Evolutionary conservation across 2,888 invertebrate genomes (phyloP), one percentile per base, ranked within the genome.

Genomic region (Tipula confusa): DNA sequence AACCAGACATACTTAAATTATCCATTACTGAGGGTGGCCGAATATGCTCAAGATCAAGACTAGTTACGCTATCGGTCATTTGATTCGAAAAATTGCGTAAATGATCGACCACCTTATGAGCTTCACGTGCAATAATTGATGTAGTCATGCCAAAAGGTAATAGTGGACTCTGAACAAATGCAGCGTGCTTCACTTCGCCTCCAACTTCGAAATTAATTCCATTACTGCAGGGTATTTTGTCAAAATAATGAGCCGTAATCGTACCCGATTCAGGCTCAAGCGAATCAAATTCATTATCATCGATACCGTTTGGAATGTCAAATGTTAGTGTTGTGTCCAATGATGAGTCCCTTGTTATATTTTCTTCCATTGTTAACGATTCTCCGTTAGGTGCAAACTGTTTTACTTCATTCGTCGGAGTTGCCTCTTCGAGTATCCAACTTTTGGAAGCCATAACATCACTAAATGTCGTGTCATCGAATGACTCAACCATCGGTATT

Each of bases 1-100:
- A 91, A 0, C 91, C 91, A 0, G 92, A 88, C 84, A 88, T 89
- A 85, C 91, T 93, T 6, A 94, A 87, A 85, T 94, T 94, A 64
- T 94, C 95, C 90, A 96, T 92, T 83, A 94, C 92, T 0, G 95
- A 95, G 0, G 96, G 96, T 0, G 95, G 96, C 85, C 93, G 93
- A 3, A 95, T 91, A 83, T 93, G 92, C 86, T 96, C 95, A 84
- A 96, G 89, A 86, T 95, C 95, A 7, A 95, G 87, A 29, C 94
- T 94, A 3, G 92, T 91, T 1, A 91, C 91, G 85, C 94, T 94
- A 24, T 91, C 90, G 0, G 93, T 92, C 91, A 94, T 87, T 82
- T 83, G 84, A 43, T 86, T 85, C 33, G 87, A 85, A 36, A 82
- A 82, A 48, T 85, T 83, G 29, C 89, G 85, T 82, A 93, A 90